A percentile compares a stretch with the other conserved stretches of the same genome.
Evolutionary conservation across 2,113 vertebrate genomes (phyloP).

Genomic region (Plestiodon gilberti): DNA sequence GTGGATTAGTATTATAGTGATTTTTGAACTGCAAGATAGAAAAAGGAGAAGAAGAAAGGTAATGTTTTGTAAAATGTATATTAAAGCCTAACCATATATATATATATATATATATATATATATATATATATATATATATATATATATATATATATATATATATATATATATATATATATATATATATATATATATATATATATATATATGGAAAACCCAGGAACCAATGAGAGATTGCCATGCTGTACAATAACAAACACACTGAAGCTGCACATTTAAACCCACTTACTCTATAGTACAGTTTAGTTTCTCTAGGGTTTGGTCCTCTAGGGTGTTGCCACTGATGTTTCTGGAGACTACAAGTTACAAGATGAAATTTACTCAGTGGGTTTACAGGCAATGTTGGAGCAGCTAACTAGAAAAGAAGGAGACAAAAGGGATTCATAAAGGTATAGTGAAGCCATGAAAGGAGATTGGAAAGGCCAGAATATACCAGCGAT

Average conservation of each 20-base stretch:
- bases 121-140: no score
- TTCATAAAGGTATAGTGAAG: neutral
- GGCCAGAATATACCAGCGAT: no score
- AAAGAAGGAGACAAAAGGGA: neutral
- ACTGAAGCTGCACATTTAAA: neutral
- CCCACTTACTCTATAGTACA: neutral
- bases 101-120: neutral
- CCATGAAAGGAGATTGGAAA: neutral
- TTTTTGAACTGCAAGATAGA: conserved; percentile 15
- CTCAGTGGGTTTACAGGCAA: neutral
- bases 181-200: no score
- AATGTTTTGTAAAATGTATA: neutral
- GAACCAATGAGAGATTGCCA: neutral
- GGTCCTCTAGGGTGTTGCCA: neutral
- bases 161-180: no score
- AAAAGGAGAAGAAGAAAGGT: conserved; percentile 4
- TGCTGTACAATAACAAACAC: neutral
- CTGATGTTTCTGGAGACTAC: neutral
- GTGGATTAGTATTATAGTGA: conserved; percentile 18
- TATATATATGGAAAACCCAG: conserved; percentile 3
- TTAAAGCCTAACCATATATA: neutral
- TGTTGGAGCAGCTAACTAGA: neutral
- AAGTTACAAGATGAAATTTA: neutral
- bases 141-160: no score
- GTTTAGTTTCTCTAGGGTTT: neutral